phyloP scores from a whole-genome alignment of 1,140 invertebrate genomes.

The Papilio glaucus region DNA sequence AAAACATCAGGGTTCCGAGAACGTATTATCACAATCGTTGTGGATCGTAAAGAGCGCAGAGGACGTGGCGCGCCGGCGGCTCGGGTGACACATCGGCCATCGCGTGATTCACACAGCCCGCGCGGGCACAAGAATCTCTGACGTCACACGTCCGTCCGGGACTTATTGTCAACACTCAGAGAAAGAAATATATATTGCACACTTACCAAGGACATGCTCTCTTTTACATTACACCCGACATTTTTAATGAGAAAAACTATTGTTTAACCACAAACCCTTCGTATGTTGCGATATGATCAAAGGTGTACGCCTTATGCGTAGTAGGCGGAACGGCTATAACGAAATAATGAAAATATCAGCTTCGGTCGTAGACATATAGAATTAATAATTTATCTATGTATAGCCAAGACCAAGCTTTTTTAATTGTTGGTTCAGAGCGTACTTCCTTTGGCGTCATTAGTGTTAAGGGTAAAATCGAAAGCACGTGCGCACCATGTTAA shows the following conservation, averaged over 20 bases:
- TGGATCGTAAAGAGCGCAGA: constrained; percentile 49
- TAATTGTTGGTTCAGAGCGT: no score
- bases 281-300: no score
- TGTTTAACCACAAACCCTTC: no score
- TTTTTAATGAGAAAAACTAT: no score
- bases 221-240: not conserved
- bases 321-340: no score
- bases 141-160: constrained; percentile 75
- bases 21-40: constrained; percentile 54
- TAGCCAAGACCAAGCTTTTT: no score
- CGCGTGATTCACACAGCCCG: constrained; percentile 67
- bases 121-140: constrained; percentile 68
- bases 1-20: constrained; percentile 39
- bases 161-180: constrained; percentile 47
- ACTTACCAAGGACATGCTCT: not conserved
- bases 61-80: constrained; percentile 42
- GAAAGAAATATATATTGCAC: constrained; percentile 28
- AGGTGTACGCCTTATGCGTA: no score
- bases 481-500: no score
- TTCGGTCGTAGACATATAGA: no score
- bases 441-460: not conserved
- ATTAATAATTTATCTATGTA: no score
- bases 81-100: constrained; percentile 65
- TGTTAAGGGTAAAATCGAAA: no score
- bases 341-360: no score